phyloP scores from a whole-genome alignment of 2,113 vertebrate species.

The Arvicanthis niloticus region DNA sequence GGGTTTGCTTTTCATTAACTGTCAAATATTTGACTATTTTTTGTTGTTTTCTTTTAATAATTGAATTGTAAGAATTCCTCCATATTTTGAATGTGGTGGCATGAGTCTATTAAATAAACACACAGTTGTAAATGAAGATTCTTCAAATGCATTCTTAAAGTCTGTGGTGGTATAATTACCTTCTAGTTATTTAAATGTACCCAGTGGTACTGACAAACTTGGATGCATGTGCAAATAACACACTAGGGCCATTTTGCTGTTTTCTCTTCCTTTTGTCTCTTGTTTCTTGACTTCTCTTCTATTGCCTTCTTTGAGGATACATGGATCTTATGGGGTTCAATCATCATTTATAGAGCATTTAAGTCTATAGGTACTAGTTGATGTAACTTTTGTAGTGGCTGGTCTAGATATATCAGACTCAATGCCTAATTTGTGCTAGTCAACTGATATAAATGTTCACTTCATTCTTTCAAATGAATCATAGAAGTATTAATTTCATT shows the following conservation, averaged over 20 bases:
- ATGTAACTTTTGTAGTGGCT: not conserved
- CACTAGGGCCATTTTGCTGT: not conserved
- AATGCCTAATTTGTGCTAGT: not conserved
- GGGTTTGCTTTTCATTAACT: not conserved
- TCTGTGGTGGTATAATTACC: not conserved
- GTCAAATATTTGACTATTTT: not conserved
- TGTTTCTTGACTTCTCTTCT: conserved; percentile 5
- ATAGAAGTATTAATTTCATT: conserved; percentile 22
- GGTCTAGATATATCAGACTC: not conserved
- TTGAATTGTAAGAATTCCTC: not conserved
- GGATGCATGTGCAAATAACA: not conserved
- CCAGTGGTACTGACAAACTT: not conserved
- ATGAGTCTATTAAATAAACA: not conserved
- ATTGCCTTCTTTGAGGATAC: not conserved
- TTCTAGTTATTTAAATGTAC: not conserved
- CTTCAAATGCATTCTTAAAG: not conserved
- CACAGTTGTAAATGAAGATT: not conserved
- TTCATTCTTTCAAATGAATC: not conserved
- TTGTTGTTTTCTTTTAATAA: not conserved
- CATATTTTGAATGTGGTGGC: not conserved
- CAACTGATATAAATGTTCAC: not conserved
- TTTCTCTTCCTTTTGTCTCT: not conserved
- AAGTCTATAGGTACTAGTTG: not conserved
- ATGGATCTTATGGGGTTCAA: not conserved
- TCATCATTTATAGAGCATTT: not conserved